Evolutionary conservation across 2,113 vertebrate genomes (phyloP).

Genomic region (Sylvia atricapilla): DNA sequence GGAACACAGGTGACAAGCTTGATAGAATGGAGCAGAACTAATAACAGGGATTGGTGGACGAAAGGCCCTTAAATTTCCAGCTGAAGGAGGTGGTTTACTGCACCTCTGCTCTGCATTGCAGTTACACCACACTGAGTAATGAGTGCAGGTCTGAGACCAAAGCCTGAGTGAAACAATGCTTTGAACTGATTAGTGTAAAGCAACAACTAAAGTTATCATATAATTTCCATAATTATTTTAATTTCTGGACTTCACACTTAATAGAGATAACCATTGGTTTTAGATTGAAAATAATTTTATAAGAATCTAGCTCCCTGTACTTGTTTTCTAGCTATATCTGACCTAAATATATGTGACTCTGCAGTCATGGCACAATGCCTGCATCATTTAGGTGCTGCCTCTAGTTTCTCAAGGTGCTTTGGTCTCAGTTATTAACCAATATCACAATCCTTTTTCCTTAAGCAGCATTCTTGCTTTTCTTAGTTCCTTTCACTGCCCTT

Average conservation of each 20-base stretch:
- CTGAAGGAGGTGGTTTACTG: neutral
- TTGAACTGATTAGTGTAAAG: neutral
- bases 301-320: neutral
- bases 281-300: neutral
- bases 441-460: neutral
- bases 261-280: neutral
- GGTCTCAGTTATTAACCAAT: neutral
- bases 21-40: neutral
- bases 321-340: neutral
- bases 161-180: neutral
- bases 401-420: neutral
- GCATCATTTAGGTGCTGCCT: neutral
- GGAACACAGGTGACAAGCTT: neutral
- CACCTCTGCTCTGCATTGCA: neutral
- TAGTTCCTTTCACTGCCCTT: neutral
- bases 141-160: neutral
- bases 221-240: neutral
- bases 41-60: rapidly evolving
- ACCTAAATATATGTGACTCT: neutral
- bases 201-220: neutral
- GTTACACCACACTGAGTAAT: rapidly evolving
- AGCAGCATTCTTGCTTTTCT: neutral
- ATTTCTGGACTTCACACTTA: neutral
- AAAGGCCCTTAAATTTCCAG: neutral
- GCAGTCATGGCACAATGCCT: neutral